A percentile compares a stretch with the other conserved stretches of the same genome.
phyloP scores from a whole-genome alignment of 2,113 vertebrate genomes.

The Eclectus roratus region DNA sequence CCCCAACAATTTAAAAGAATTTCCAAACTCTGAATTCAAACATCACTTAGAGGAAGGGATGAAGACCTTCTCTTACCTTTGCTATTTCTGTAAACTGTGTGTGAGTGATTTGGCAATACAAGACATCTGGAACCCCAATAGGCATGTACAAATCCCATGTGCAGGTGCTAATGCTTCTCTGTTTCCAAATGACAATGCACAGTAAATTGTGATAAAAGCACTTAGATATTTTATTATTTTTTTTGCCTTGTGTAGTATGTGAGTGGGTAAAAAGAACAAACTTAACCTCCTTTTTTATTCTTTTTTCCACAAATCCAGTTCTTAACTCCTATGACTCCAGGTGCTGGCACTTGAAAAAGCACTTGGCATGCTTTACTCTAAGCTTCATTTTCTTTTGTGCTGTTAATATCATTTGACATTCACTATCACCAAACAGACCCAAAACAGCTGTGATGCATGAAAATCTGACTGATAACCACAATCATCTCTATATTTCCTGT shows the following conservation, averaged over 20 bases:
- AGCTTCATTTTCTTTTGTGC: not conserved
- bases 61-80: not conserved
- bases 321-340: not conserved
- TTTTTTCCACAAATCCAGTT: not conserved
- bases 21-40: not conserved
- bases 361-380: not conserved
- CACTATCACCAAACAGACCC: not conserved
- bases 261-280: not conserved
- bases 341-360: not conserved
- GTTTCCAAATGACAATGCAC: not conserved
- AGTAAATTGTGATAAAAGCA: not conserved
- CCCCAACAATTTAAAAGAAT: not conserved
- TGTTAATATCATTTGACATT: not conserved
- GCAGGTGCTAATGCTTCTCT: not conserved
- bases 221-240: not conserved
- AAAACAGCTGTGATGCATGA: not conserved
- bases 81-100: not conserved
- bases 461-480: not conserved
- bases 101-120: not conserved
- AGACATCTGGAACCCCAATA: not conserved
- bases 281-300: not conserved
- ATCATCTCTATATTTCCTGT: not conserved
- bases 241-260: not conserved
- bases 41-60: not conserved
- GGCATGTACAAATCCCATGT: not conserved